phyloP scores from a whole-genome alignment of 2,113 vertebrate species.

The Hucho hucho region DNA sequence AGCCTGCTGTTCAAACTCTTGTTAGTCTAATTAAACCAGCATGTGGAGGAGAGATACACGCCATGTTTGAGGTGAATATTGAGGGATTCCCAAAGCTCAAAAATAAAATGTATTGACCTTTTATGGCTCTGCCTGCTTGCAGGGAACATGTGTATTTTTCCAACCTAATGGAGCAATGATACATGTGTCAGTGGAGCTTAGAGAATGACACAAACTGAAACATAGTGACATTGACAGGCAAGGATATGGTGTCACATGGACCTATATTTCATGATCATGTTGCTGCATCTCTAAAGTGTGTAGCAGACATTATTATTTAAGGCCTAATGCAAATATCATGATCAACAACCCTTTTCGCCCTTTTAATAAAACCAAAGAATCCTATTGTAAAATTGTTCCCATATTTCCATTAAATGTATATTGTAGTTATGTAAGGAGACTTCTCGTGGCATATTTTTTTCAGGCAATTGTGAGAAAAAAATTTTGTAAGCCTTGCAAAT shows the following conservation, averaged over 20 bases:
- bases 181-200: neutral
- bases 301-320: neutral
- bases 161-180: neutral
- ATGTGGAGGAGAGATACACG: conserved; percentile 12
- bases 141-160: neutral
- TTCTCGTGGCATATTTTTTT: neutral
- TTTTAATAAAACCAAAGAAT: neutral
- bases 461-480: neutral
- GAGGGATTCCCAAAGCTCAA: conserved; percentile 36
- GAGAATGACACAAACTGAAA: conserved; percentile 12
- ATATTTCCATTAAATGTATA: neutral
- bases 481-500: conserved; percentile 22
- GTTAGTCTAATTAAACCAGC: conserved; percentile 51
- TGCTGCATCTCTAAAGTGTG: conserved; percentile 18
- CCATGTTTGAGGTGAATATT: conserved; percentile 53
- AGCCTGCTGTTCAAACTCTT: conserved; percentile 32
- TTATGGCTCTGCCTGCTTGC: neutral
- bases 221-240: conserved; percentile 60
- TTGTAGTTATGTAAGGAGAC: neutral
- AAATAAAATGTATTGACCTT: conserved; percentile 59
- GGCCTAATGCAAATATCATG: neutral
- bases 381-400: no score
- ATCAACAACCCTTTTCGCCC: neutral
- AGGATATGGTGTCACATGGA: conserved; percentile 49
- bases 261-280: conserved; percentile 8